Conservation (phyloP, 2,797 vertebrate species). For the Sebastes iracundus region DNA sequence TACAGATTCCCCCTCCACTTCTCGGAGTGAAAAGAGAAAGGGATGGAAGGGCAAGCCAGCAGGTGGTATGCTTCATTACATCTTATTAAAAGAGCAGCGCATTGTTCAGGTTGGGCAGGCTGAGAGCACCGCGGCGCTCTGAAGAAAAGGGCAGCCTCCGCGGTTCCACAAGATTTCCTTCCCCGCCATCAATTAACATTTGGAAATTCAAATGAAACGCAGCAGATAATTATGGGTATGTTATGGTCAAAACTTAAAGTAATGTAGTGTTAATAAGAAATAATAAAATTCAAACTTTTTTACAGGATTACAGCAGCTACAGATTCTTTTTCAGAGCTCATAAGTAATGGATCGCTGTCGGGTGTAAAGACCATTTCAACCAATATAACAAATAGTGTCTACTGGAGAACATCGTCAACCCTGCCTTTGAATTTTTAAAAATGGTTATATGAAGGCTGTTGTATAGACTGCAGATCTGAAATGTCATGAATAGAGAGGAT, state of each 20-base stretch:
- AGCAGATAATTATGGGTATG: not conserved
- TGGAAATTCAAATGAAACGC: not conserved
- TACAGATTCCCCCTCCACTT: constrained; percentile 28
- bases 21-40: not conserved
- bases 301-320: too few relatives aligned
- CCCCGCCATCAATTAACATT: not conserved
- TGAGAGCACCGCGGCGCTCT: not conserved
- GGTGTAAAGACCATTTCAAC: too few relatives aligned
- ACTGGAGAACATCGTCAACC: too few relatives aligned
- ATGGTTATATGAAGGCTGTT: not conserved
- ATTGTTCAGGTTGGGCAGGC: constrained; percentile 22
- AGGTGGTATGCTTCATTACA: constrained; percentile 50
- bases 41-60: constrained; percentile 18
- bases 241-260: not conserved
- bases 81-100: constrained; percentile 54
- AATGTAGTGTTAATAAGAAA: not conserved
- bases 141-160: not conserved
- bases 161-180: not conserved
- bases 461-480: not conserved
- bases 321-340: too few relatives aligned
- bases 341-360: too few relatives aligned
- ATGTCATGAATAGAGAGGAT: not conserved
- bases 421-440: not conserved
- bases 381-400: too few relatives aligned
- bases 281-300: not conserved